Conservation (phyloP, 2,888 invertebrate genomes). For the Acrobasis consociella region DNA sequence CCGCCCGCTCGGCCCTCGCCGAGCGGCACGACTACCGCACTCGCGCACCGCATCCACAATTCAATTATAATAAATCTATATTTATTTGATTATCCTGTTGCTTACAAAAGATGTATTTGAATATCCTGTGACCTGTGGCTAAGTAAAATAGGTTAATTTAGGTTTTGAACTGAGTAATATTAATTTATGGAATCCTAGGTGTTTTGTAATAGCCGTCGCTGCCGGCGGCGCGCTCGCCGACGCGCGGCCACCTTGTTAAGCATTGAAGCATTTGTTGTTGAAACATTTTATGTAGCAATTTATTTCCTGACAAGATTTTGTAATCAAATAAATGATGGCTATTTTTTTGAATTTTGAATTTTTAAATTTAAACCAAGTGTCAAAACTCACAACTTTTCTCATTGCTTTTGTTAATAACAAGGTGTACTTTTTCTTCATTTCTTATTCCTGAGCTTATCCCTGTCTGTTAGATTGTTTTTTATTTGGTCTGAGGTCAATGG, state of each 20-base stretch:
- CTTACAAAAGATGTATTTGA: not conserved
- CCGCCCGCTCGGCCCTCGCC: conserved; percentile 11
- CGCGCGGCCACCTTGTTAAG: conserved; percentile 37
- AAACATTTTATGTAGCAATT: conserved; percentile 77
- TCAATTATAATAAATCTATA: not conserved
- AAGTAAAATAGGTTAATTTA: conserved; percentile 45
- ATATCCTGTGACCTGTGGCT: conserved; percentile 38
- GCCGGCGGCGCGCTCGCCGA: not conserved
- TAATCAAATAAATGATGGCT: conserved; percentile 81
- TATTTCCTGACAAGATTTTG: conserved; percentile 78
- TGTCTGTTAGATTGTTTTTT: too few species aligned
- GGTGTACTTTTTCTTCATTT: too few species aligned
- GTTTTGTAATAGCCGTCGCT: conserved; percentile 33
- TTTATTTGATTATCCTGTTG: conserved; percentile 2
- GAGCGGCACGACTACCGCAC: not conserved
- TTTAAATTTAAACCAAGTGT: too few species aligned
- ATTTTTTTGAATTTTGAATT: conserved; percentile 53
- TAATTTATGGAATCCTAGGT: conserved; percentile 39
- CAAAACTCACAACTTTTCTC: too few species aligned
- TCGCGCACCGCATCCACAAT: conserved; percentile 13
- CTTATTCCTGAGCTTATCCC: too few species aligned
- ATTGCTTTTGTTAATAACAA: too few species aligned
- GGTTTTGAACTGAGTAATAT: conserved; percentile 56
- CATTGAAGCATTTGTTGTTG: conserved; percentile 70
- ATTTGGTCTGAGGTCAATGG: too few species aligned